Conservation (phyloP, 2,888 invertebrate genomes). For the Drosophila diplacantha region DNA sequence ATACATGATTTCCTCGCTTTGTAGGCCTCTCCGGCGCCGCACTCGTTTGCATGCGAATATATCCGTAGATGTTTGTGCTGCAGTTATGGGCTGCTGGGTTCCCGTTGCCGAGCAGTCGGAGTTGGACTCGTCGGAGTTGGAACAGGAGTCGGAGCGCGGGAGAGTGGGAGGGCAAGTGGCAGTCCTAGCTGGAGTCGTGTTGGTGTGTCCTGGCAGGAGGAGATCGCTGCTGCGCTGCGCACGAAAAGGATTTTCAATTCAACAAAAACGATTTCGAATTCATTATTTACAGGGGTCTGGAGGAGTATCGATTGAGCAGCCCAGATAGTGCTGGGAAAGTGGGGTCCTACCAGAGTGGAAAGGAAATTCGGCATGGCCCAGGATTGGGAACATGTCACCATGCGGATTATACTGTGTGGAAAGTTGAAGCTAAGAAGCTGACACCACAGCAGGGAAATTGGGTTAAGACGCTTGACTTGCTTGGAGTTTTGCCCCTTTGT, state of each 20-base stretch:
- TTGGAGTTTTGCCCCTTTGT: too few relatives aligned
- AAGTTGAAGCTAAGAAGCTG: neutral
- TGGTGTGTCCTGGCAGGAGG: constrained; percentile 16
- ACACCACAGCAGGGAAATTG: neutral
- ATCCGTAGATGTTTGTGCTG: constrained; percentile 52
- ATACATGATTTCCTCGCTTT: constrained; percentile 64
- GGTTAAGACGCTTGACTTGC: neutral
- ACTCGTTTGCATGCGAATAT: constrained; percentile 16
- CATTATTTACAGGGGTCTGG: constrained; percentile 59
- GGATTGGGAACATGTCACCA: constrained; percentile 10
- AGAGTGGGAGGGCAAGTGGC: neutral
- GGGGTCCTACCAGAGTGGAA: neutral
- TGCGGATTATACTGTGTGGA: neutral
- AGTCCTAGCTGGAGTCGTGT: neutral
- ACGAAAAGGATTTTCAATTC: constrained; percentile 69
- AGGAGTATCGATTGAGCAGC: constrained; percentile 25
- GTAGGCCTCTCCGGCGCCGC: constrained; percentile 36
- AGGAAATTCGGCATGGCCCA: neutral
- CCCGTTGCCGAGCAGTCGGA: constrained; percentile 28
- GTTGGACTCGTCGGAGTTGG: neutral
- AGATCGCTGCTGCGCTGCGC: constrained; percentile 30
- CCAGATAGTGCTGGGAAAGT: constrained; percentile 22
- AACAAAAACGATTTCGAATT: constrained; percentile 62
- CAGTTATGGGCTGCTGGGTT: constrained; percentile 30
- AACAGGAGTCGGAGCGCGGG: neutral